Evolutionary conservation across 2,113 vertebrate genomes (phyloP).

Genomic region (Otocyon megalotis): DNA sequence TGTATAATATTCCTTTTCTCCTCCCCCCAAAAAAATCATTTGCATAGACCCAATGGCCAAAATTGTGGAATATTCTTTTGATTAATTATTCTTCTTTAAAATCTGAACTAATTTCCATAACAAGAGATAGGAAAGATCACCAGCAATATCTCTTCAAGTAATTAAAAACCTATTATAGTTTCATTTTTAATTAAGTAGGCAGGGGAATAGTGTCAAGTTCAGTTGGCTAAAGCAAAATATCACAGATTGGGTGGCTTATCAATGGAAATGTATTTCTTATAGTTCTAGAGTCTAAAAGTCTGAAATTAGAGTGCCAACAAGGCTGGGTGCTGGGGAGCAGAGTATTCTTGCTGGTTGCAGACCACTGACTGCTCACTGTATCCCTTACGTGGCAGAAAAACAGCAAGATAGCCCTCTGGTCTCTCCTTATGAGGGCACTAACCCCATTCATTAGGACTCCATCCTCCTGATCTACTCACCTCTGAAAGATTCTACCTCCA

Average conservation of each 20-base stretch:
- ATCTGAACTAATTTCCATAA: conserved; percentile 40
- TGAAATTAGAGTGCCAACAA: neutral
- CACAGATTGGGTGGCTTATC: neutral
- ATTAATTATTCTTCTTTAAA: conserved; percentile 39
- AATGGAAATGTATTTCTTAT: neutral
- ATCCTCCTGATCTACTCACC: neutral
- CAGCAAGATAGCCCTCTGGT: neutral
- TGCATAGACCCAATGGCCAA: neutral
- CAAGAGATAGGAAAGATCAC: conserved; percentile 59
- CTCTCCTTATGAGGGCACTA: neutral
- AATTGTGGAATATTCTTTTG: neutral
- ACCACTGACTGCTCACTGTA: neutral
- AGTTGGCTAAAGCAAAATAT: neutral
- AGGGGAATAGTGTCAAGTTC: neutral
- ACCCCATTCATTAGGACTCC: neutral
- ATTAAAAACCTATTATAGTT: neutral
- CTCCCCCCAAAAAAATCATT: neutral
- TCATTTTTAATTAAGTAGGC: conserved; percentile 28
- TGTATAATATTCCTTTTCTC: neutral
- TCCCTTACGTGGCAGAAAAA: neutral
- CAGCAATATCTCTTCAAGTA: neutral
- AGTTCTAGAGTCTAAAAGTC: neutral
- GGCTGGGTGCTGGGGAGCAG: no score
- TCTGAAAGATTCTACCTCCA: neutral
- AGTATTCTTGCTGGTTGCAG: neutral